Evolutionary conservation across 2,888 invertebrate species (phyloP).

Genomic region (Eupeodes luniger): DNA sequence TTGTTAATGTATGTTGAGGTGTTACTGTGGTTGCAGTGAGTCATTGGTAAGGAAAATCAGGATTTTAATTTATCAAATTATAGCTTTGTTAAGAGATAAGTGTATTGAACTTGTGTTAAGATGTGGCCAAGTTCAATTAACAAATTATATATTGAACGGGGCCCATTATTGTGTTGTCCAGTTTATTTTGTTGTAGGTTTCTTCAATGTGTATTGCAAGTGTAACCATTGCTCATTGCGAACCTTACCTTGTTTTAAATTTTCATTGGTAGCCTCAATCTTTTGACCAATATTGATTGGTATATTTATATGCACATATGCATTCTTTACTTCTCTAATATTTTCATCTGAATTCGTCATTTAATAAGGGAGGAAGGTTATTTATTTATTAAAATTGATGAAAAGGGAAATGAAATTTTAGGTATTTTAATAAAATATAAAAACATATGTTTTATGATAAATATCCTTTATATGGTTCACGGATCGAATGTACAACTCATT

Average conservation of each 20-base stretch:
- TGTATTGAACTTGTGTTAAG: not conserved
- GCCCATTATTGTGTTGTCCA: not conserved
- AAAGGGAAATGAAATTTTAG: not conserved
- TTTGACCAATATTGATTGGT: constrained; percentile 13
- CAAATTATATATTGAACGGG: not conserved
- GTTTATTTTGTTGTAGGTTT: not conserved
- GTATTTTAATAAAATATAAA: not conserved
- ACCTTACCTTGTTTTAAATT: constrained; percentile 46
- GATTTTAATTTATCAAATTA: not conserved
- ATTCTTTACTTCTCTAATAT: constrained; percentile 39
- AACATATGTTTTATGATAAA: not conserved
- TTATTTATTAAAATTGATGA: not conserved
- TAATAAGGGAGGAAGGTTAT: not conserved
- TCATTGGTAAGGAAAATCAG: not conserved
- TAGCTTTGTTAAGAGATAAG: not conserved
- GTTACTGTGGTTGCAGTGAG: not conserved
- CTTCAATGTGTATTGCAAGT: constrained; percentile 33
- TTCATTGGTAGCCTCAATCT: constrained; percentile 3
- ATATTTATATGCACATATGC: constrained; percentile 29
- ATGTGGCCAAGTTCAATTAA: not conserved
- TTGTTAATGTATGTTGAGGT: not conserved
- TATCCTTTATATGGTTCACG: not conserved
- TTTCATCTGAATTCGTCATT: constrained; percentile 43
- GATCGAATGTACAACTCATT: not conserved
- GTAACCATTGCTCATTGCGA: not conserved